phyloP scores from a whole-genome alignment of 2,113 vertebrate genomes.

The Haemorhous mexicanus region DNA sequence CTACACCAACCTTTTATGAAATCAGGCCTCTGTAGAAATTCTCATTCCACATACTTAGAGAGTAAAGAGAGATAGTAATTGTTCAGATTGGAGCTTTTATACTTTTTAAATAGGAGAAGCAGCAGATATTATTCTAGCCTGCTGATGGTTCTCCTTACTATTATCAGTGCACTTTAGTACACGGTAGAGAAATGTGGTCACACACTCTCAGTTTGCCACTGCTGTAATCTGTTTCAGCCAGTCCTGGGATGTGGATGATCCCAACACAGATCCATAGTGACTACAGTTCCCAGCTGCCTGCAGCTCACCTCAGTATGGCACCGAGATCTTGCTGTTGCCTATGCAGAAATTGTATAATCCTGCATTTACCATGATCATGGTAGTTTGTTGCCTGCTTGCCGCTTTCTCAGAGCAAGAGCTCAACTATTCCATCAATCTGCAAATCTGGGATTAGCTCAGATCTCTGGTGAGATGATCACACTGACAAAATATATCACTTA shows the following conservation, averaged over 20 bases:
- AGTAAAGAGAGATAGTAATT: neutral
- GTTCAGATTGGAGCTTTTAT: neutral
- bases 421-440: neutral
- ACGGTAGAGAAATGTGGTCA: neutral
- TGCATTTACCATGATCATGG: neutral
- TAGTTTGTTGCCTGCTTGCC: neutral
- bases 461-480: neutral
- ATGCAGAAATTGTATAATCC: fast-evolving
- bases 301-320: neutral
- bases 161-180: neutral
- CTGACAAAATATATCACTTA: neutral
- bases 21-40: neutral
- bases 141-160: neutral
- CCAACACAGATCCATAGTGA: fast-evolving
- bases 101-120: neutral
- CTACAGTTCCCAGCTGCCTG: neutral
- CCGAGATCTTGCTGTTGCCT: neutral
- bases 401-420: neutral
- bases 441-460: neutral
- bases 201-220: neutral
- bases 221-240: neutral
- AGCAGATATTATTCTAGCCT: neutral
- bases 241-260: neutral
- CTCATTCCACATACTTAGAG: neutral
- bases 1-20: neutral